phyloP scores from a whole-genome alignment of 2,113 vertebrate genomes.

The Neolamprologus brichardi region DNA sequence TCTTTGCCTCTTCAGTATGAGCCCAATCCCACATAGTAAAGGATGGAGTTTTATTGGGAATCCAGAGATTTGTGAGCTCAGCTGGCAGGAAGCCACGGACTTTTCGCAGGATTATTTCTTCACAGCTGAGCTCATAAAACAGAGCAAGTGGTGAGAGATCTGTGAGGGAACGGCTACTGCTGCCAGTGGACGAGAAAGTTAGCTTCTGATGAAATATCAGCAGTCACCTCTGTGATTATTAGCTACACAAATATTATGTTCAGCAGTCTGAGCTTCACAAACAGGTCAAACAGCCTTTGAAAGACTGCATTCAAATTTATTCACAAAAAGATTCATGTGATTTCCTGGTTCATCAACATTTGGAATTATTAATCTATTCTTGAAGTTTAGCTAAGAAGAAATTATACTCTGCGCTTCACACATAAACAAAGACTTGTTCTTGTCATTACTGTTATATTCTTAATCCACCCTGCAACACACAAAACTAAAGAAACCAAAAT shows the following conservation, averaged over 20 bases:
- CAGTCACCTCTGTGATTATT: background rate
- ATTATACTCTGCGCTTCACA: background rate
- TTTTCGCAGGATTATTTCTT: background rate
- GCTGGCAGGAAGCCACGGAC: background rate
- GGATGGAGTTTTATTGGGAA: background rate
- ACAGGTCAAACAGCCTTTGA: background rate
- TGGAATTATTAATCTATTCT: background rate
- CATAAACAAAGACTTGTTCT: background rate
- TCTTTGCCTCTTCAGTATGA: background rate
- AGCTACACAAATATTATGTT: background rate
- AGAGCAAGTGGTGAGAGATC: background rate
- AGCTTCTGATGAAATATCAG: background rate
- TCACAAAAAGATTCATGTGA: background rate
- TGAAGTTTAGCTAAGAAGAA: background rate
- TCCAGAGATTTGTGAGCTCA: background rate
- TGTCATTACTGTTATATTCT: background rate
- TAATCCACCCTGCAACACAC: background rate
- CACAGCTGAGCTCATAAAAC: background rate
- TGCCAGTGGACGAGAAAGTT: background rate
- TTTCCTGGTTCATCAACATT: background rate
- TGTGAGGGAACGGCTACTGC: background rate
- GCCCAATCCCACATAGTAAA: background rate
- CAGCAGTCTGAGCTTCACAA: background rate
- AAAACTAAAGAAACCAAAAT: background rate
- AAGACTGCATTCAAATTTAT: background rate